Conservation (phyloP, 1,140 invertebrate species). For the Orius laevigatus region DNA sequence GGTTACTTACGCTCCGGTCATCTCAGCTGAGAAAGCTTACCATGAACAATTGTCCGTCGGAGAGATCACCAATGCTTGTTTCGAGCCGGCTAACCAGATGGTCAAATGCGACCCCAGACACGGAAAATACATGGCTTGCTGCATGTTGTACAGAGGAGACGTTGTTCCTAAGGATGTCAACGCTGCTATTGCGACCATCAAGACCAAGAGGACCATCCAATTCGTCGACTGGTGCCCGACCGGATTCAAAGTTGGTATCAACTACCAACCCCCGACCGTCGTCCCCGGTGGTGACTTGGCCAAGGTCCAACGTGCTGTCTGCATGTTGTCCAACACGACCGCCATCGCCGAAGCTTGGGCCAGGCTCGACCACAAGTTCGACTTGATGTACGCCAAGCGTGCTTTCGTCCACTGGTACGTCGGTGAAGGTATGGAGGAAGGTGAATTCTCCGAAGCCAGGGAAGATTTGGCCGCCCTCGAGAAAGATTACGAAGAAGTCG, state of each 20-base stretch:
- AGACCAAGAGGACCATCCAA: constrained; percentile 43
- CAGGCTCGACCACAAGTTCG: constrained; percentile 46
- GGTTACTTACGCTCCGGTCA: constrained; percentile 67
- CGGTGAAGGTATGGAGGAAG: constrained; percentile 47
- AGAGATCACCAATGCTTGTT: constrained; percentile 51
- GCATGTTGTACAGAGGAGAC: constrained; percentile 40
- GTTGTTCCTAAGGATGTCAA: constrained; percentile 49
- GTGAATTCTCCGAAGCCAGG: constrained; percentile 47
- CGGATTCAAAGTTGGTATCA: constrained; percentile 50
- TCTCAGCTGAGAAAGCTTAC: constrained; percentile 69
- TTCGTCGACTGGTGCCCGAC: constrained; percentile 49
- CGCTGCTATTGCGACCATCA: constrained; percentile 56
- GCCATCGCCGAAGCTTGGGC: constrained; percentile 74
- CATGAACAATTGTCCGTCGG: constrained; percentile 64
- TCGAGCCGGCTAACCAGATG: constrained; percentile 59
- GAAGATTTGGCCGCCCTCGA: constrained; percentile 45
- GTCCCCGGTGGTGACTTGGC: constrained; percentile 62
- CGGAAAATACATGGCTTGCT: constrained; percentile 38
- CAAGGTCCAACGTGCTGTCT: constrained; percentile 68
- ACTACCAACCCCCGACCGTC: constrained; percentile 74
- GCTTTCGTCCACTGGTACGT: constrained; percentile 25
- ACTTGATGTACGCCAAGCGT: constrained; percentile 45
- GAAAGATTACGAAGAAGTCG: constrained; percentile 51
- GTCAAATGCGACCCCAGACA: constrained; percentile 57
- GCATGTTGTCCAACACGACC: constrained; percentile 75